Evolutionary conservation across 2,888 invertebrate species (phyloP), one percentile per base, ranked within the genome.

Genomic region (Theodoxus fluviatilis): DNA sequence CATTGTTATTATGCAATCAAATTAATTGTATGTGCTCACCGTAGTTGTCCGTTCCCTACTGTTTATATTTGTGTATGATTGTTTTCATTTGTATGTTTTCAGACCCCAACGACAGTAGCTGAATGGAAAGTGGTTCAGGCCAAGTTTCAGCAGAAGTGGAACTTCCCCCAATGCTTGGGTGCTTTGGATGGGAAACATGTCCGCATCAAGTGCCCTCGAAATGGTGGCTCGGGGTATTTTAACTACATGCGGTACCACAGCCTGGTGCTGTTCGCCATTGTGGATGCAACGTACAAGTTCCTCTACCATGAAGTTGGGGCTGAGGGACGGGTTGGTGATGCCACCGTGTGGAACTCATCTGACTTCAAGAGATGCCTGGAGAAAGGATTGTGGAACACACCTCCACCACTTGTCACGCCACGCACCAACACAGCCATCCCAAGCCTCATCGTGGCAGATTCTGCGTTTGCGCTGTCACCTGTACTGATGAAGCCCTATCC

Each of bases 141-240:
- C n/a, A 31, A 37, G 28, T 67, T 67, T 40, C 15, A 12, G 7
- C 25, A 57, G 3, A 52, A 55, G 57, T 67, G 67, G 67, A 37
- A 57, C 12, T 59, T 68, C 33, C 68, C 59, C 2, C 40, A 57
- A 15, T 68, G 68, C 33, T 12, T 68, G 9, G 68, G 68, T 7
- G 68, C 57, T 7, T 15, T 59, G 28, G 68, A 68, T 59, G 68
- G 68, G 2, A 68, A 57, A 37, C 59, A 59, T 31, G 37, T 67
- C 31, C 28, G 33, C 2, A 68, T 68, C 28, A 18, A 59, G 28
- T 28, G 33, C 18, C 68, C 68, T 15, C 18, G 9, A 7, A 68
- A 68, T 7, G 12, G 28, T n/a, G 68, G 68, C 1, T 40, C 40
- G 1, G 9, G 18, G 1, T 67, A n/a, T 9, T 57, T 59, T 40